These are phyloP conservation scores for Recurvirostra avosetta DNA, from an alignment of 2,113 vertebrate species.

Conservation along the genomic window DNA sequence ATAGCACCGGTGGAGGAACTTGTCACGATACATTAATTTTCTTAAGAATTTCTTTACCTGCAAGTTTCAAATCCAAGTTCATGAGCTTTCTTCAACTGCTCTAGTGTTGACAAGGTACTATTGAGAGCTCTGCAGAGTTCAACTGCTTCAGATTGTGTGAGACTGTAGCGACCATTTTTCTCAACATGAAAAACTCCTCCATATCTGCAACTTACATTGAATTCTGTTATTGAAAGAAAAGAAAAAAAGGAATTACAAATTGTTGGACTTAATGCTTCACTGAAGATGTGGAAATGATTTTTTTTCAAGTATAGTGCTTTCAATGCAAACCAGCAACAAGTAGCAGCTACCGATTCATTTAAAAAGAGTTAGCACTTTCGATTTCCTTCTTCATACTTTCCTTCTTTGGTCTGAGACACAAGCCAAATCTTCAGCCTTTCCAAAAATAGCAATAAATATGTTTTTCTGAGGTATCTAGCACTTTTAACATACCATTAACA, in stretches of 20 bases:
- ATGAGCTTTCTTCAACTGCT: conserved; percentile 73
- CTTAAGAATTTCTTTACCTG: conserved; percentile 76
- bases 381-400: neutral
- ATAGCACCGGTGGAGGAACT: neutral
- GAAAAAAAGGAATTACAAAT: neutral
- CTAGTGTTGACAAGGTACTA: conserved; percentile 72
- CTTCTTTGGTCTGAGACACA: neutral
- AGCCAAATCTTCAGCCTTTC: neutral
- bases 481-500: neutral
- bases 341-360: neutral
- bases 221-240: conserved; percentile 59
- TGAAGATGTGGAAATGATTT: neutral
- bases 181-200: conserved; percentile 85
- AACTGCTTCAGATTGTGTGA: conserved; percentile 68
- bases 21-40: neutral
- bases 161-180: conserved; percentile 79
- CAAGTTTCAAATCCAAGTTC: conserved; percentile 80
- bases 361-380: neutral
- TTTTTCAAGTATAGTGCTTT: neutral
- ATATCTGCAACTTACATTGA: conserved; percentile 79
- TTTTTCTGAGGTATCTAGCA: neutral
- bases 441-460: neutral
- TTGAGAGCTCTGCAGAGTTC: conserved; percentile 76
- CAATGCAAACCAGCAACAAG: neutral
- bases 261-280: neutral